phyloP scores from a whole-genome alignment of 2,113 vertebrate species.

The Myiagra hebetior region DNA sequence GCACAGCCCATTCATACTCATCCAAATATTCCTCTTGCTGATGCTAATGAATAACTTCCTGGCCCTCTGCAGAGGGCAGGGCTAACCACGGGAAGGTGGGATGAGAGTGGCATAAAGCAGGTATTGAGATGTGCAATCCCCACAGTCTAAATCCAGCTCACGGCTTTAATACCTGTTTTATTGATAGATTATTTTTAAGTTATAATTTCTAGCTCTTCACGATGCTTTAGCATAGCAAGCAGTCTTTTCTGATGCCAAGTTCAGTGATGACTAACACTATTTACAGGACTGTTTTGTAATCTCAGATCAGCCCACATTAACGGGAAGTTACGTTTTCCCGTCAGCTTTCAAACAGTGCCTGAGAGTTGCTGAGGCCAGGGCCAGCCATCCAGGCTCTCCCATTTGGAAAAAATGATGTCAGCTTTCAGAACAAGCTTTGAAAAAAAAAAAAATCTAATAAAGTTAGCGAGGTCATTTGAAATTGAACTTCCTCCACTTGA shows the following conservation, averaged over 20 bases:
- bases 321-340: constrained; percentile 59
- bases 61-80: background rate
- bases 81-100: background rate
- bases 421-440: background rate
- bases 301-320: constrained; percentile 46
- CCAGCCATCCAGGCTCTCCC: background rate
- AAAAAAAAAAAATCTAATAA: background rate
- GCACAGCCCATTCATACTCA: constrained; percentile 42
- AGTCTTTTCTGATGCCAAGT: constrained; percentile 24
- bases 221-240: background rate
- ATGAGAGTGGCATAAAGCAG: background rate
- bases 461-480: background rate
- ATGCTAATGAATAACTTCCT: constrained; percentile 28
- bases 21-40: constrained; percentile 33
- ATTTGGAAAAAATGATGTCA: background rate
- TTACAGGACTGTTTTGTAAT: constrained; percentile 67
- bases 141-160: background rate
- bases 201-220: background rate
- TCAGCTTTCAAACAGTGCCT: background rate
- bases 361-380: constrained; percentile 14
- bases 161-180: background rate
- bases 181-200: background rate
- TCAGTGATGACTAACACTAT: constrained; percentile 50
- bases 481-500: background rate
- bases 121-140: background rate